These are phyloP conservation scores for Plotosus lineatus DNA, from an alignment of 2,113 vertebrate species.

Conservation along the genomic window DNA sequence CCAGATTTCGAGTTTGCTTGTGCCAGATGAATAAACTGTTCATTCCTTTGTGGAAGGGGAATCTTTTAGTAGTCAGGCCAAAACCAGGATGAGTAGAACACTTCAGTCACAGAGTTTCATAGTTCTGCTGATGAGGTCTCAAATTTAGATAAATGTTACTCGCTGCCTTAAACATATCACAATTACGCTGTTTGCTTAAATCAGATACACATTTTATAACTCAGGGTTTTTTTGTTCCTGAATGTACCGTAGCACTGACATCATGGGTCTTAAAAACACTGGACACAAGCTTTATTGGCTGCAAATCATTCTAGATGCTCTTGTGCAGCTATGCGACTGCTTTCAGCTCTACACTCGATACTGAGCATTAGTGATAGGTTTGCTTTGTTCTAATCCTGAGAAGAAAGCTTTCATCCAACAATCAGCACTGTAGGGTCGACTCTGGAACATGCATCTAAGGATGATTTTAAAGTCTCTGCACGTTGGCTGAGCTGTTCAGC, in stretches of 20 bases:
- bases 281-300: constrained; percentile 13
- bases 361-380: not conserved
- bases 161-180: not conserved
- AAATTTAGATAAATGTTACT: not conserved
- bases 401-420: not conserved
- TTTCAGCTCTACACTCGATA: not conserved
- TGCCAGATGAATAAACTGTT: not conserved
- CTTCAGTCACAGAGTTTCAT: not conserved
- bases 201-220: not conserved
- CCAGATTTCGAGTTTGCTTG: not conserved
- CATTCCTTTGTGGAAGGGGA: not conserved
- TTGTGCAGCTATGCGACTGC: not conserved
- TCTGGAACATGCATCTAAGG: not conserved
- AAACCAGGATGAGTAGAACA: not conserved
- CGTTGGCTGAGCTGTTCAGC: not conserved
- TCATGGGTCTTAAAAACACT: constrained; percentile 6
- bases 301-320: not conserved
- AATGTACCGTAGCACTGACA: not conserved
- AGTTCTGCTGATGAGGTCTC: constrained; percentile 6
- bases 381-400: not conserved
- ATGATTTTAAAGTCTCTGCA: not conserved
- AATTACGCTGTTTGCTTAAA: not conserved
- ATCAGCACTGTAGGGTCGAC: not conserved
- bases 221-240: not conserved
- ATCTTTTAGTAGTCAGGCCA: not conserved